A percentile compares a stretch with the other conserved stretches of the same genome.
Evolutionary conservation across 2,113 vertebrate species (phyloP).

Genomic region (Tachysurus fulvidraco): DNA sequence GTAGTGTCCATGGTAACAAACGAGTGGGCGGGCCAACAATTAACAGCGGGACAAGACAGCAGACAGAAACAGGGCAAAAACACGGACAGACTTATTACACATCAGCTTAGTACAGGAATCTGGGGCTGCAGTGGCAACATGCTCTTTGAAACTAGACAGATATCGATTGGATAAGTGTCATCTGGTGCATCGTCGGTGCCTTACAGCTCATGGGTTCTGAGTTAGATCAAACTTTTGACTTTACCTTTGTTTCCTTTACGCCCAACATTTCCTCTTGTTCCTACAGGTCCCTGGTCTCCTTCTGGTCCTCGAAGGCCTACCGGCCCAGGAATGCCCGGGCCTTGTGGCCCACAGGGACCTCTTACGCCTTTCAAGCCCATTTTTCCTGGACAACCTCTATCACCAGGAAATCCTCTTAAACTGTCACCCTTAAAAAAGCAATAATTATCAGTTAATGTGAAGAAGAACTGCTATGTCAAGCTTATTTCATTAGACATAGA

Average conservation of each 20-base stretch:
- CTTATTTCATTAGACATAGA: neutral
- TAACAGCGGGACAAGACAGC: too few relatives aligned
- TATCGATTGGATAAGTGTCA: neutral
- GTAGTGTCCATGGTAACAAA: too few relatives aligned
- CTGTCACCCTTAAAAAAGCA: constrained; percentile 77
- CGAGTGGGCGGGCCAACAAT: too few relatives aligned
- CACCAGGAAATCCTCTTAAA: constrained; percentile 73
- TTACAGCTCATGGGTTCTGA: neutral
- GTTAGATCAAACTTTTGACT: neutral
- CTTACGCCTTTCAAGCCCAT: constrained; percentile 74
- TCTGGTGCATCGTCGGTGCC: neutral
- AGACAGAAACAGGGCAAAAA: too few relatives aligned
- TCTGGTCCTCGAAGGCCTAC: constrained; percentile 73
- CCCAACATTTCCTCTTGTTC: constrained; percentile 75
- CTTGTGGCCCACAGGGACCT: constrained; percentile 76
- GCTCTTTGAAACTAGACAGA: neutral
- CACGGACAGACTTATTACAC: too few relatives aligned
- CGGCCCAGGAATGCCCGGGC: constrained; percentile 75
- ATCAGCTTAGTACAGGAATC: neutral
- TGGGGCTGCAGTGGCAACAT: neutral
- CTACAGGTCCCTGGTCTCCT: constrained; percentile 78
- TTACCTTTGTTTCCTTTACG: constrained; percentile 76
- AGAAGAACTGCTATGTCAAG: neutral
- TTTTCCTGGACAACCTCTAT: constrained; percentile 77
- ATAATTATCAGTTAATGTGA: neutral